Base-by-base conservation (phyloP, 2,797 vertebrate genomes). In the Pelobates cultripes region DNA sequence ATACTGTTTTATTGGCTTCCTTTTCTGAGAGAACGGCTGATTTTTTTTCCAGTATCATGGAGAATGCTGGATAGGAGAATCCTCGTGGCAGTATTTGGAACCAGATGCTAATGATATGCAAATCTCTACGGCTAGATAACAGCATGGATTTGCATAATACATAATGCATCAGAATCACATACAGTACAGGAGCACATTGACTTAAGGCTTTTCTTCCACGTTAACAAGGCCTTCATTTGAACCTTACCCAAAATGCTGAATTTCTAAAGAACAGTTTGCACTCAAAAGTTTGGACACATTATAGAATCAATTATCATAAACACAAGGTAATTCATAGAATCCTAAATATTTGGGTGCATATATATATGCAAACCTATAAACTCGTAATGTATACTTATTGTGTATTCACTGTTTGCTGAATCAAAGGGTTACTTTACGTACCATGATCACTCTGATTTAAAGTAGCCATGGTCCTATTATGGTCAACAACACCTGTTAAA, bases 1-100 rank as follows among this genome's bases (percentile, higher is more conserved):
- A 84, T 67, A 84, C 82, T 84, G 82, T 84, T 84, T 84, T 84
- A 84, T 79, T 75, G 82, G 82, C 51, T 79, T 7, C 82, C 67
- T 69, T 84, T 79, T 79, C 73, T 9, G 45, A 43, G 57, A 75
- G 71, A 84, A 61, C 47, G 41, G 82, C 82, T 66, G 72, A 79
- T 79, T 84, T 84, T 78, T 77, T 84, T 76, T 64, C 5, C 17
- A 75, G 67, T 75, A 79, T 79, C 67, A 70, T 67, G 67, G 42
- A 53, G 77, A 79, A 84, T 71, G 51, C 67, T 75, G 55, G 77
- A 84, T 84, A 75, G 71, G 44, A 63, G 69, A 83, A 84, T 84
- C 68, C 82, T 84, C 82, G 79, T 57, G 77, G 77, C 67, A 45
- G 67, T 76, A 76, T 79, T 84, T 71, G 66, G 82, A 79, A 79